Percentiles rank a stretch among this genome's conserved stretches.
Evolutionary conservation across 2,888 invertebrate species (phyloP).

Genomic region (Dasypolia templi): DNA sequence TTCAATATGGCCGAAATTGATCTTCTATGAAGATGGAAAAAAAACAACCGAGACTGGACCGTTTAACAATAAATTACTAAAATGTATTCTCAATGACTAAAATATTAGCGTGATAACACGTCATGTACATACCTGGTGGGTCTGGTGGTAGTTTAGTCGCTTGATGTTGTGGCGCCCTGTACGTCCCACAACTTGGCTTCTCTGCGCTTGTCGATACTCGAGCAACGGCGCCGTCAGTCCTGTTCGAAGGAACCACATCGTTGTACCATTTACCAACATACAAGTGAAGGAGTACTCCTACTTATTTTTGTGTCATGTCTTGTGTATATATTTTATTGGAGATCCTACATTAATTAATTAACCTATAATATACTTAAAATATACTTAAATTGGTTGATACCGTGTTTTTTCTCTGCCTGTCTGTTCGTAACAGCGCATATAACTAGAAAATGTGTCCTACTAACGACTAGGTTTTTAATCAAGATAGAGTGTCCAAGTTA

Average conservation of each 20-base stretch:
- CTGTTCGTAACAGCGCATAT: neutral
- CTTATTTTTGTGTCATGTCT: too few relatives aligned
- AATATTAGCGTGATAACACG: neutral
- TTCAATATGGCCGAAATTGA: neutral
- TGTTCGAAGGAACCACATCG: conserved; percentile 46
- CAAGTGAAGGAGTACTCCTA: neutral
- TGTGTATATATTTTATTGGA: neutral
- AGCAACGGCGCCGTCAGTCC: conserved; percentile 82
- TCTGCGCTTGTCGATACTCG: conserved; percentile 84
- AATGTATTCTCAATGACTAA: too few relatives aligned
- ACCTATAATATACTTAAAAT: neutral
- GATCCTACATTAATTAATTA: neutral
- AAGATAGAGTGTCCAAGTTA: neutral
- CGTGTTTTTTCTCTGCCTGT: neutral
- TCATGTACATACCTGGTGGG: conserved; percentile 80
- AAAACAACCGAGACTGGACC: too few relatives aligned
- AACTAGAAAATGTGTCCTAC: neutral
- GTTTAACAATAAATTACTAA: too few relatives aligned
- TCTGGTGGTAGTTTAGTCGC: conserved; percentile 86
- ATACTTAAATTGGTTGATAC: neutral
- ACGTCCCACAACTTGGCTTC: conserved; percentile 85
- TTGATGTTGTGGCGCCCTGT: conserved; percentile 85
- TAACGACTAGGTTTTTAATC: neutral
- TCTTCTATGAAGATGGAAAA: neutral
- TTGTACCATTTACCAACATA: neutral